phyloP scores from a whole-genome alignment of 23 tunicate species.

The Oikopleura dioica region DNA sequence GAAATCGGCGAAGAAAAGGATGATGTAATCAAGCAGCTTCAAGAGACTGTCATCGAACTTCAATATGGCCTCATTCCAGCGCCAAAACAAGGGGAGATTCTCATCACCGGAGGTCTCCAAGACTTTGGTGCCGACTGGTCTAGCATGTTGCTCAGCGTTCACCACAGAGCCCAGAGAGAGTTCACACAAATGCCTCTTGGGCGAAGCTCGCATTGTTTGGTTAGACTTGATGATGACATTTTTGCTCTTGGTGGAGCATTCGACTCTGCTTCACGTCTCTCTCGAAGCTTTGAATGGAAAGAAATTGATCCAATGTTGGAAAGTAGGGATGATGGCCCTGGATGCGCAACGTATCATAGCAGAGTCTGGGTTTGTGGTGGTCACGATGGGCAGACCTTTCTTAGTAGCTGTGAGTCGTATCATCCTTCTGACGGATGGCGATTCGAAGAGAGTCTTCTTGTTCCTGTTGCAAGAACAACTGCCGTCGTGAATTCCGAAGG shows the following conservation, averaged over 20 bases:
- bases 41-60: background rate
- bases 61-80: background rate
- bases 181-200: background rate
- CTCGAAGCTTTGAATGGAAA: background rate
- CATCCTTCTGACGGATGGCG: conserved; percentile 1
- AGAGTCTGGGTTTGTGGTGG: conserved; percentile 7
- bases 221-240: background rate
- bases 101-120: background rate
- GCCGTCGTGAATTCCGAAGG: conserved; percentile 4
- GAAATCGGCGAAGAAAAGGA: too few species aligned
- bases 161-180: background rate
- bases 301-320: conserved; percentile 7
- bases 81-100: background rate
- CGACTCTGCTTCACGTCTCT: background rate
- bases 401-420: background rate
- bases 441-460: background rate
- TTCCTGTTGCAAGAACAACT: background rate
- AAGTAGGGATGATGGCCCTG: background rate
- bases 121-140: background rate
- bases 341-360: background rate
- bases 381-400: background rate
- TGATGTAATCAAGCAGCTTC: background rate
- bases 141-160: background rate
- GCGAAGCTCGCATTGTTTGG: background rate
- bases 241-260: conserved; percentile 1